Evolutionary conservation across 1,140 invertebrate species (phyloP), one percentile per base, ranked within the genome.

Genomic region (Bombus confusus): DNA sequence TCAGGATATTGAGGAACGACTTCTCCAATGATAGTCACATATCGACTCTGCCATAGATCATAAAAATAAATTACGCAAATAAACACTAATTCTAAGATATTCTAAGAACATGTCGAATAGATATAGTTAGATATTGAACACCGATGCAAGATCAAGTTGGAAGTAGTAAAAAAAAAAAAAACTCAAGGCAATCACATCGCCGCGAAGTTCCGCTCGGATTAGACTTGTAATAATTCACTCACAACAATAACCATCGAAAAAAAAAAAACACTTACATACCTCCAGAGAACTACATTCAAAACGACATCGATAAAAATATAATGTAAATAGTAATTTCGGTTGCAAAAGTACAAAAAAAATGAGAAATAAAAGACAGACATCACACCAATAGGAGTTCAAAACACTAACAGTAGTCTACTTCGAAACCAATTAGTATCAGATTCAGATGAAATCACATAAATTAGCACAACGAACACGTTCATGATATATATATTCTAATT

Each of bases 311-410:
- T 91, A 92, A 83, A 91, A 92, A 86, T 90, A 87, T 83, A 68
- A 28, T 62, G 43, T 91, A 74, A 74, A 74, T 74, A 74, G 41
- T 34, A 91, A 90, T 86, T 80, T 92, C 86, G 73, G 80, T 89
- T 89, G 85, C 85, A 93, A 83, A 64, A 80, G 83, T 31, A 82
- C 25, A 37, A 47, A 47, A 43, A 43, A 31, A 41, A 66, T 82
- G 84, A 83, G 64, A 75, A 81, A 85, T 64, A 78, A 88, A 91
- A 91, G 31, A 66, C 59, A 82, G 91, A 94, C 93, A 94, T 88
- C 92, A 95, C 94, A 95, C 88, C 91, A 92, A 95, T 91, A 91
- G 88, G 84, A 88, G 72, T 87, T 88, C 91, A 93, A 81, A 93
- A 93, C 91, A 93, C 93, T 93, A 94, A 93, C 66, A 83, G 79